Conservation (phyloP, 2,797 vertebrate genomes). For the Argentina silus region DNA sequence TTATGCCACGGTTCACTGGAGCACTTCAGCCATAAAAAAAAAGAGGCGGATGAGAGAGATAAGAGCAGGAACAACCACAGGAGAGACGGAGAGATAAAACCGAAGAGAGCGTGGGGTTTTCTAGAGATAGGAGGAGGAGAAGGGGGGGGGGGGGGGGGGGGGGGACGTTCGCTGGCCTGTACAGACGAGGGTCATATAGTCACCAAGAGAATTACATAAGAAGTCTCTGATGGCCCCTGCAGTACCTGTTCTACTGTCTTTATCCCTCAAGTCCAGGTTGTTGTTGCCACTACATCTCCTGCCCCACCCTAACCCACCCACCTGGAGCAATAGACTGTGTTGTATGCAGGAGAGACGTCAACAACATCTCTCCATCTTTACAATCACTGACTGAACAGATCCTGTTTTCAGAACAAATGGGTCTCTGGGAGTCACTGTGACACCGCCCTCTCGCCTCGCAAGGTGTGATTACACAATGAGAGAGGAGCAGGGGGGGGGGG, state of each 20-base stretch:
- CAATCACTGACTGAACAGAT: constrained; percentile 32
- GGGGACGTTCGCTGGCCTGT: too few relatives aligned
- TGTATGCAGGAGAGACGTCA: constrained; percentile 10
- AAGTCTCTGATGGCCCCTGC: too few relatives aligned
- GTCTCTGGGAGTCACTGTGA: constrained; percentile 29
- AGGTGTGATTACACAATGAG: constrained; percentile 30
- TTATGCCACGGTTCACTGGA: neutral
- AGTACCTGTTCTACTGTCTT: neutral
- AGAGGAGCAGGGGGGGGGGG: neutral
- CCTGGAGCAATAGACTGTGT: too few relatives aligned
- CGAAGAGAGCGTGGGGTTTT: neutral
- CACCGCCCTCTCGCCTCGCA: constrained; percentile 36
- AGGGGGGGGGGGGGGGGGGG: too few relatives aligned
- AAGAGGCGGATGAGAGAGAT: neutral
- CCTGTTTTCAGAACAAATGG: constrained; percentile 68
- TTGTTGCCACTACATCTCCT: neutral
- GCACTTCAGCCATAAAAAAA: neutral
- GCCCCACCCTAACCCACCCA: neutral
- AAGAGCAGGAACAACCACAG: neutral
- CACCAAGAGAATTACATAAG: too few relatives aligned
- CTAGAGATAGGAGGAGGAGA: too few relatives aligned
- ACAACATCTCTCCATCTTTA: constrained; percentile 17
- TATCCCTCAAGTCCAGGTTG: neutral
- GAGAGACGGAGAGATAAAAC: neutral
- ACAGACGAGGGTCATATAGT: too few relatives aligned